Evolutionary conservation across 2,113 vertebrate species (phyloP), one percentile per base, ranked within the genome.

Genomic region (Nicator chloris): DNA sequence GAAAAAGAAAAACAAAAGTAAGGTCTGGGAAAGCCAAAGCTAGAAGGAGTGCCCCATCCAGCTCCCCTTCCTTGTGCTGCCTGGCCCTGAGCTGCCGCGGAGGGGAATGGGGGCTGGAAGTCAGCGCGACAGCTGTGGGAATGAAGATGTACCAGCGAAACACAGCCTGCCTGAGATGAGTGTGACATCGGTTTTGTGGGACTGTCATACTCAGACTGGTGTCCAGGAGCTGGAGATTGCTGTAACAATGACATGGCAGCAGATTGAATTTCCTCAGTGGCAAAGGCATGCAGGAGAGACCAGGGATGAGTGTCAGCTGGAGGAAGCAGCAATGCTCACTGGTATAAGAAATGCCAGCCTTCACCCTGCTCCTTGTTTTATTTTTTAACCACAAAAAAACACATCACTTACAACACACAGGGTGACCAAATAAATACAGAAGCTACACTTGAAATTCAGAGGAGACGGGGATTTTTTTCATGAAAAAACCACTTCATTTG

Each of bases 161-260:
- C 70, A 82, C 84, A 86, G 40, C 50, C 66, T 69, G 47, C 63
- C 88, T 1, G 0, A 70, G 70, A 72, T 26, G 71, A 84, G 75
- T 33, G 39, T 72, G 82, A 73, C 85, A n/a, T 11, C 0, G 10
- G 22, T 60, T 94, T 90, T 93, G 82, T 82, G 53, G 68, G 68
- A 39, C 81, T 90, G 81, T 91, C 56, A 40, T 92, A 49, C 73
- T 85, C 60, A 13, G 65, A 93, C 53, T 84, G 72, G 82, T 92
- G 87, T 87, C 91, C 86, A 78, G 90, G 80, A 95, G 77, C 39
- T 13, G 9, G 63, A 93, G 79, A 80, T 84, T 85, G 51, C 44
- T 90, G 15, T 60, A 93, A 84, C 50, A 88, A 66, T 89, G 92
- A 82, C 88, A 81, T 35, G 65, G 93, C 31, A 71, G 73, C 3